phyloP scores from a whole-genome alignment of 1,140 invertebrate genomes.

The Chelonus insularis region DNA sequence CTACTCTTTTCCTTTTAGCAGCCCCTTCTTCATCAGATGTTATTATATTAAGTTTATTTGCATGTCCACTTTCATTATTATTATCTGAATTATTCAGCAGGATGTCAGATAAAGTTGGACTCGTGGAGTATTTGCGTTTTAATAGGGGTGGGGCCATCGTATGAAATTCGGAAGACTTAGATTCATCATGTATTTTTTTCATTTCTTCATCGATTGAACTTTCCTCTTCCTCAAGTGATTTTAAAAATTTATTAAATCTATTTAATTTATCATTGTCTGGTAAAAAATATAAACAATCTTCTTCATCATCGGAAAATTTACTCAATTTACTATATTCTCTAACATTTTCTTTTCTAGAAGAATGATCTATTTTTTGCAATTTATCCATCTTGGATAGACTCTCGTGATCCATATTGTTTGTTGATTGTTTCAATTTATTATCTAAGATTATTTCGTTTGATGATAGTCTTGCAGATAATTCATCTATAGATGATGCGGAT shows the following conservation, averaged over 20 bases:
- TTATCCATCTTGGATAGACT: no score
- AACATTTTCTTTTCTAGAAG: no score
- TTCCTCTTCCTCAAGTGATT: constrained; percentile 26
- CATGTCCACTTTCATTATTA: constrained; percentile 43
- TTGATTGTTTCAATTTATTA: no score
- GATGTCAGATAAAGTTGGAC: constrained; percentile 49
- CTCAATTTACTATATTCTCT: no score
- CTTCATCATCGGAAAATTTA: constrained; percentile 23
- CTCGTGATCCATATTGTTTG: no score
- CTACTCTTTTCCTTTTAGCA: constrained; percentile 45
- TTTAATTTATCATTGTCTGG: constrained; percentile 36
- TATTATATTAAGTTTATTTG: constrained; percentile 3
- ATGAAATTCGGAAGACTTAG: constrained; percentile 33
- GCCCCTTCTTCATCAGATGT: constrained; percentile 29
- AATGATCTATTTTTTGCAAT: no score
- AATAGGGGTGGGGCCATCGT: constrained; percentile 44
- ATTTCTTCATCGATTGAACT: constrained; percentile 32
- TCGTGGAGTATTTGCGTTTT: constrained; percentile 47
- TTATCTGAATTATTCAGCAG: constrained; percentile 49
- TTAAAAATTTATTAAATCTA: constrained; percentile 40
- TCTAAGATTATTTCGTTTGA: constrained; percentile 44
- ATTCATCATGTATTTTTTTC: constrained; percentile 39
- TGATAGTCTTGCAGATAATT: constrained; percentile 40
- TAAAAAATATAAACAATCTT: constrained; percentile 46
- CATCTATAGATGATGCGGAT: constrained; percentile 36